These are phyloP conservation scores for Gadopsis bispinosus DNA, from an alignment of 2,797 vertebrate species.

Conservation along the genomic window DNA sequence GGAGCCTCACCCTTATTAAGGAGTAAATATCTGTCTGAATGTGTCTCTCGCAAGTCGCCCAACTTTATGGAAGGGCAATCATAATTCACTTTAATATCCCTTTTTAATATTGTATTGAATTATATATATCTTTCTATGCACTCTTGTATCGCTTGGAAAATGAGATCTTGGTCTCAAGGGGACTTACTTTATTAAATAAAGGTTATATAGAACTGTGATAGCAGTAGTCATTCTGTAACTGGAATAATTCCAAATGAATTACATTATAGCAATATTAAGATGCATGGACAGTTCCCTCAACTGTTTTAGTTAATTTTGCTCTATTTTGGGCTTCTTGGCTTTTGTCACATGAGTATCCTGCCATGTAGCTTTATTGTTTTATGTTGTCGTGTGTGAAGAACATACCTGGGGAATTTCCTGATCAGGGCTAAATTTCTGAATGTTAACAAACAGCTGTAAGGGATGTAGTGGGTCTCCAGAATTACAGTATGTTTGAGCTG, in stretches of 20 bases:
- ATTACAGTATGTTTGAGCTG: background rate
- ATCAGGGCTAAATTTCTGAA: background rate
- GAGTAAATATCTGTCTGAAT: background rate
- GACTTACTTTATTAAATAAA: constrained; percentile 8
- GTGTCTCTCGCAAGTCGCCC: background rate
- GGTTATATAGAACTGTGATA: background rate
- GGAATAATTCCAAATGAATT: constrained; percentile 7
- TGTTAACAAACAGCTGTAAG: background rate
- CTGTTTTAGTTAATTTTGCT: background rate
- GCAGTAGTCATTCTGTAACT: background rate
- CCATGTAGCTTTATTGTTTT: background rate
- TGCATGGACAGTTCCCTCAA: background rate
- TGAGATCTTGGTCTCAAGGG: background rate
- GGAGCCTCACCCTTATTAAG: background rate
- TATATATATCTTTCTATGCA: background rate
- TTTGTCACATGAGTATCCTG: background rate
- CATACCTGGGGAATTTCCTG: background rate
- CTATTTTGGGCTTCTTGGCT: background rate
- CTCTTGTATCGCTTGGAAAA: constrained; percentile 9
- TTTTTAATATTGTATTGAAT: constrained; percentile 11
- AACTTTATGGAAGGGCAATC: background rate
- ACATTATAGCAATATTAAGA: background rate
- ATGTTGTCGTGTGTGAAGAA: constrained; percentile 1
- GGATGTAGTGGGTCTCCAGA: background rate
- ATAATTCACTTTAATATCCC: background rate